Base-by-base conservation (phyloP, 2,888 invertebrate species). In the Cyclophora punctaria region DNA sequence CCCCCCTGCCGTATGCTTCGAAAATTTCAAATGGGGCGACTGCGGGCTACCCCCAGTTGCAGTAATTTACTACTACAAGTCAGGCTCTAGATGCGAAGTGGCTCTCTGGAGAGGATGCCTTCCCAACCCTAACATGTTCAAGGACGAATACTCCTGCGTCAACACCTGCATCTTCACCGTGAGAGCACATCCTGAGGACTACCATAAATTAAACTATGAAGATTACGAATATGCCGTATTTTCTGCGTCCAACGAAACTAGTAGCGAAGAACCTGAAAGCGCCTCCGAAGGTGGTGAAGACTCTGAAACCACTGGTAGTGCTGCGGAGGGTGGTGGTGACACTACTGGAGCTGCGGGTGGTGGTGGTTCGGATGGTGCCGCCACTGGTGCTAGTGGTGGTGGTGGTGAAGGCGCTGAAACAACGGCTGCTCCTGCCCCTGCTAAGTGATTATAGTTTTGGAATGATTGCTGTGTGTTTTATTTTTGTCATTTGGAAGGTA, bases 11-110 rank as follows among this genome's bases (percentile, higher is more conserved):
- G 67, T 66, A 5, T 88, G 87, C 55, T 78, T 70, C 42, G 70
- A 69, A 0, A 68, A 66, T 4, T 86, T 86, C 57, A 66, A 73
- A 57, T 78, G 75, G 74, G 75, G 83, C 0, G 85, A 86, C 61
- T 88, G 87, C 45, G 87, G 87, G 0, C 52, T 55, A 42, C 47
- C 66, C 0, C 80, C 87, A 0, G 65, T 60, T 0, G 66, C 77
- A 0, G 83, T 86, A 3, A 63, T 86, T 48, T 87, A 87, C 59
- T 85, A 84, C 60, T 85, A 77, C 72, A 80, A 82, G 48, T 60
- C 81, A 2, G 87, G 82, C 0, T 86, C 87, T 2, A 69, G 87
- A 5, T 88, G 87, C 48, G 87, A 88, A 60, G 78, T 85, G 0
- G 87, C 80, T 0, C 53, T 78, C 0, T 88, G 87, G 87, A 64